Conservation (phyloP, 2,113 vertebrate genomes). For the Rhabdomys dilectus region DNA sequence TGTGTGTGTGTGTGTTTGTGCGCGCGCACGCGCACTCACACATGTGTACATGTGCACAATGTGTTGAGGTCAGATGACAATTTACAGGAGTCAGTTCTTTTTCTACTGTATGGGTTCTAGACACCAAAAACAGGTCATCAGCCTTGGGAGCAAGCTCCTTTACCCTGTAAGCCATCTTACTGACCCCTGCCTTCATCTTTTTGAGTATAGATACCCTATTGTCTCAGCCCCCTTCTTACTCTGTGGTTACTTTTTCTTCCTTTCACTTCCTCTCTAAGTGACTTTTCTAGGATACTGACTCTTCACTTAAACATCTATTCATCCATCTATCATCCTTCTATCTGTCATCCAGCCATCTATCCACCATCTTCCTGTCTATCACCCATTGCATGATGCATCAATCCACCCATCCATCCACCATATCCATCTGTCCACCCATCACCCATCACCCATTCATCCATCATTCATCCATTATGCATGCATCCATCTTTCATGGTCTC, state of each 20-base stretch:
- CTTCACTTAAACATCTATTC: background rate
- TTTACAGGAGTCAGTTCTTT: background rate
- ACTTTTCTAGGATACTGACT: background rate
- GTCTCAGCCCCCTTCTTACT: background rate
- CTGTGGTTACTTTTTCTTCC: background rate
- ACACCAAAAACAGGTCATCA: background rate
- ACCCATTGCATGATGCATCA: background rate
- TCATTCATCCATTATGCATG: background rate
- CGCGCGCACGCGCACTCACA: fast-evolving
- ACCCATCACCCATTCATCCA: background rate
- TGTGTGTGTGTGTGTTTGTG: background rate
- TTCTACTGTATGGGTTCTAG: background rate
- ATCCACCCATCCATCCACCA: background rate
- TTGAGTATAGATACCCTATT: background rate
- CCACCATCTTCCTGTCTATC: background rate
- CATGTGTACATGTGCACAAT: fast-evolving
- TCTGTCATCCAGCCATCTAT: background rate
- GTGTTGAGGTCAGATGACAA: background rate
- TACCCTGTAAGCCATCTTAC: background rate
- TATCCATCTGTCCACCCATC: background rate
- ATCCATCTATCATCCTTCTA: background rate
- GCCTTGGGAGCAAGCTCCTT: background rate
- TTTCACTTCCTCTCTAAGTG: background rate
- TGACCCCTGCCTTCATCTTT: background rate
- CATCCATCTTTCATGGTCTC: background rate